A percentile compares a stretch with the other conserved stretches of the same genome.
phyloP scores from a whole-genome alignment of 2,797 vertebrate genomes.

The Sebastes cheni region DNA sequence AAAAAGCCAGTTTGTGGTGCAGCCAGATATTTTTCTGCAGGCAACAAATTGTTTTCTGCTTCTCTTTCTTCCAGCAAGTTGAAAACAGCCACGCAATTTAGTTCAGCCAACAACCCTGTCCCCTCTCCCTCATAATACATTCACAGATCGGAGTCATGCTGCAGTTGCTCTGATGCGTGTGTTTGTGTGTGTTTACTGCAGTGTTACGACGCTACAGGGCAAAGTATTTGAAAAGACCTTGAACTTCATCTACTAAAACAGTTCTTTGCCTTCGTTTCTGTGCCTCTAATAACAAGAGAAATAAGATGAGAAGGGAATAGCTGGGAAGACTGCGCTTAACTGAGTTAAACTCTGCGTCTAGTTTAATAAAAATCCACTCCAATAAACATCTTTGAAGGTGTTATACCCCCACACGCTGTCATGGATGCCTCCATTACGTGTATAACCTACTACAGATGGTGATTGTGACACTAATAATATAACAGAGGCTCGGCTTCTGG shows the following conservation, averaged over 20 bases:
- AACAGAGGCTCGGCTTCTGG: constrained; percentile 45
- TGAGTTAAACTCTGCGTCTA: constrained; percentile 49
- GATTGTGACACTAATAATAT: constrained; percentile 67
- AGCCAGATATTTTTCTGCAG: constrained; percentile 54
- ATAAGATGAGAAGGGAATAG: neutral
- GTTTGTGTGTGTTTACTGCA: constrained; percentile 11
- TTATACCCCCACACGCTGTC: constrained; percentile 52
- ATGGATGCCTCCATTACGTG: constrained; percentile 52
- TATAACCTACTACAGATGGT: constrained; percentile 64
- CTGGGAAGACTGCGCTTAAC: constrained; percentile 30
- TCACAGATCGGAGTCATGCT: constrained; percentile 54
- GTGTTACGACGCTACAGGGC: constrained; percentile 10
- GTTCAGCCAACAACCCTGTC: constrained; percentile 49
- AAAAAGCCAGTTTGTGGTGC: constrained; percentile 47
- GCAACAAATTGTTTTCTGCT: constrained; percentile 52
- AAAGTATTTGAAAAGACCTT: constrained; percentile 13
- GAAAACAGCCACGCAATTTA: constrained; percentile 51
- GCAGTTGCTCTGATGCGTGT: constrained; percentile 36
- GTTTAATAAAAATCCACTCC: constrained; percentile 54
- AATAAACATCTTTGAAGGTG: constrained; percentile 62
- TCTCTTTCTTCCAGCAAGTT: constrained; percentile 49
- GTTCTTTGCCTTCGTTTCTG: constrained; percentile 8
- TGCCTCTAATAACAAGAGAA: constrained; percentile 2
- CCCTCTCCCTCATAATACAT: constrained; percentile 45
- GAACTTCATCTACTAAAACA: constrained; percentile 37